Evolutionary conservation across 1,140 invertebrate genomes (phyloP).

Genomic region (Saccostrea echinata): DNA sequence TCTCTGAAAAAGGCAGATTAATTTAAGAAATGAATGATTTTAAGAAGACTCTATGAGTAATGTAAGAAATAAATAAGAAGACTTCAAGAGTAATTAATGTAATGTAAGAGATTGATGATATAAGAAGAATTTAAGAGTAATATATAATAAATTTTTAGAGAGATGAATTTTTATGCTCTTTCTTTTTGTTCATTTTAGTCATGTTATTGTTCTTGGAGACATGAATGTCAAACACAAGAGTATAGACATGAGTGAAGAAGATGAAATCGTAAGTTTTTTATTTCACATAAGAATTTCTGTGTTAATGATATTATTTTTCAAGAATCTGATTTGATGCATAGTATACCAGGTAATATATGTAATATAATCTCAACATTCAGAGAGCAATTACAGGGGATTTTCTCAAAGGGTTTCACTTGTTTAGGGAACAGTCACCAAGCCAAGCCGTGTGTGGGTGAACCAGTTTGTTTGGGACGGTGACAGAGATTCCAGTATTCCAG

Average conservation of each 20-base stretch:
- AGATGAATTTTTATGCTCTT: not conserved
- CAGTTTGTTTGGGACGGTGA: slow-evolving; percentile 70
- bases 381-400: too few species aligned
- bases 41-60: too few species aligned
- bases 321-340: not conserved
- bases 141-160: too few species aligned
- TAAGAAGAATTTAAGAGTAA: too few species aligned
- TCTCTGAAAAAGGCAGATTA: too few species aligned
- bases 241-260: slow-evolving; percentile 81
- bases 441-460: slow-evolving; percentile 79
- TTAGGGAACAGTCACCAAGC: slow-evolving; percentile 75
- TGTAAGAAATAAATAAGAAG: too few species aligned
- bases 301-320: not conserved
- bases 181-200: slow-evolving; percentile 74
- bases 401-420: slow-evolving; percentile 12
- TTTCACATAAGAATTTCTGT: not conserved
- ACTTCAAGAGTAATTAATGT: too few species aligned
- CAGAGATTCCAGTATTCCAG: slow-evolving; percentile 64
- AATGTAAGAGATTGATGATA: too few species aligned
- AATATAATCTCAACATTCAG: not conserved
- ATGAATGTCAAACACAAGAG: slow-evolving; percentile 81
- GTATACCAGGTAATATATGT: not conserved
- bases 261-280: slow-evolving; percentile 6
- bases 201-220: slow-evolving; percentile 83
- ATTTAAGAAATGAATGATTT: too few species aligned